Percentiles rank a stretch among this genome's conserved stretches.
phyloP scores from a whole-genome alignment of 1,140 invertebrate species.

The Reticulitermes speratus region DNA sequence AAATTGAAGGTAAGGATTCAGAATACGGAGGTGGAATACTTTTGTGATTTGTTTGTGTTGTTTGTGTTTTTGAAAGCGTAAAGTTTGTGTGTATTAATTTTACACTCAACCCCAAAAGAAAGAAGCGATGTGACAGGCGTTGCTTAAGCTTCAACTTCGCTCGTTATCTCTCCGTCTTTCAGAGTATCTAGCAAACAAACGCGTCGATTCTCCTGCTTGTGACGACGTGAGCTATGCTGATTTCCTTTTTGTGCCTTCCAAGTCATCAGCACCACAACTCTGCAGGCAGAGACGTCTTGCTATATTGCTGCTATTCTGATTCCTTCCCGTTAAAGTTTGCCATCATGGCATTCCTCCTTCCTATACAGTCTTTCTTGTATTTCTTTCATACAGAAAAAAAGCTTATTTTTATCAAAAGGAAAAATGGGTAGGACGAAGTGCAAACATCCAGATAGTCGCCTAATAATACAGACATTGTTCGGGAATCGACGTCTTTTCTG shows the following conservation, averaged over 20 bases:
- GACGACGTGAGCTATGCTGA: neutral
- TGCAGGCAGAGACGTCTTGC: neutral
- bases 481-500: neutral
- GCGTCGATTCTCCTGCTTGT: neutral
- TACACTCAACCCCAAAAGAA: no score
- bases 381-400: neutral
- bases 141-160: no score
- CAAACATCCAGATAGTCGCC: neutral
- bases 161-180: neutral
- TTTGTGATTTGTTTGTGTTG: no score
- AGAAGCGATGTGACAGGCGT: no score
- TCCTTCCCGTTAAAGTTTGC: neutral
- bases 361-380: neutral
- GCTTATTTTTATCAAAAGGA: neutral
- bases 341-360: neutral
- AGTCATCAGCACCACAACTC: neutral
- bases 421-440: neutral
- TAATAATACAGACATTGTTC: neutral
- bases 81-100: no score
- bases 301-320: neutral
- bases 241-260: neutral
- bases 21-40: no score
- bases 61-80: no score
- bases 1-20: no score
- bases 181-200: neutral